phyloP scores from a whole-genome alignment of 1,140 invertebrate genomes.

The Eufriesea mexicana region DNA sequence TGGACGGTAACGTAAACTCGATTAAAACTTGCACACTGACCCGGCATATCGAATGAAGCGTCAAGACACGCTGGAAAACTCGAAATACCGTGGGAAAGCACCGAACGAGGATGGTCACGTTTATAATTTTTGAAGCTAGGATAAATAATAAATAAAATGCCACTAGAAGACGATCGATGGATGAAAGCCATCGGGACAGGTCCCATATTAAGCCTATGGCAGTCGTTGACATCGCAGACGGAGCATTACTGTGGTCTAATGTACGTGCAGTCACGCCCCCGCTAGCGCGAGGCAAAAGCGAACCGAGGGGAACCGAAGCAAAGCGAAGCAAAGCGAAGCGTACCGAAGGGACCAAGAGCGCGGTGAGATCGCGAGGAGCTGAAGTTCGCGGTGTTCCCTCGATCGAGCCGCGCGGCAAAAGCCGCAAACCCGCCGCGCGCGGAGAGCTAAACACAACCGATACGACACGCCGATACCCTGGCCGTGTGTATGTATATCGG shows the following conservation, averaged over 20 bases:
- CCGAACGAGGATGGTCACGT: too few relatives aligned
- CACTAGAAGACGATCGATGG: too few relatives aligned
- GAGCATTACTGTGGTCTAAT: conserved; percentile 62
- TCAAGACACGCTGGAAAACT: too few relatives aligned
- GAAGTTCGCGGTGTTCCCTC: conserved; percentile 63
- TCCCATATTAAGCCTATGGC: conserved; percentile 43
- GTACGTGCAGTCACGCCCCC: conserved; percentile 70
- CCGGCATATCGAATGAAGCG: not conserved
- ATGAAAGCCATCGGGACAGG: not conserved
- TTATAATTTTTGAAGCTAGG: too few relatives aligned
- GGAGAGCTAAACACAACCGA: conserved; percentile 30
- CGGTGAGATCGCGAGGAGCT: conserved; percentile 56
- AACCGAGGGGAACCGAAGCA: conserved; percentile 37
- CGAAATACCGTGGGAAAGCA: too few relatives aligned
- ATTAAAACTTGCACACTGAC: too few relatives aligned
- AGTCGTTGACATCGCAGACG: conserved; percentile 39
- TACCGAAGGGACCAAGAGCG: conserved; percentile 42
- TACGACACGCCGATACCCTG: not conserved
- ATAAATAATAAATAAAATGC: too few relatives aligned
- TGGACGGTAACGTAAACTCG: not conserved
- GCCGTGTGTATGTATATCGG: conserved; percentile 5
- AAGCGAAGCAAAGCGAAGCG: conserved; percentile 5
- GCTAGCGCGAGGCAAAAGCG: conserved; percentile 49
- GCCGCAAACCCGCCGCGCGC: conserved; percentile 33
- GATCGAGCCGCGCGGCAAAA: conserved; percentile 43